Evolutionary conservation across 1,140 invertebrate genomes (phyloP).

Genomic region (Yoshiicerus persimilis): DNA sequence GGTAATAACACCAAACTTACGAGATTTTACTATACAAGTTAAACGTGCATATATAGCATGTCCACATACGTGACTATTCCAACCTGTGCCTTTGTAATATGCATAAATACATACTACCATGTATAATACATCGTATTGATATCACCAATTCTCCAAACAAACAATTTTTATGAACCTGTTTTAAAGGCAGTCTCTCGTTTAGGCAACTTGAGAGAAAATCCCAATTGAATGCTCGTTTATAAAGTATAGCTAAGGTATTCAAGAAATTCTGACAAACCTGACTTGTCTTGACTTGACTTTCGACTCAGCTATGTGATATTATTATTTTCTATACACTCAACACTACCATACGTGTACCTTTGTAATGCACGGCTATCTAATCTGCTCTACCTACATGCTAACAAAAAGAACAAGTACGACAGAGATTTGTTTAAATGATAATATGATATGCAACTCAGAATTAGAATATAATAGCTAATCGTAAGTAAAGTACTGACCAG

Average conservation of each 20-base stretch:
- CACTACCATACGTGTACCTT: background rate
- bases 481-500: background rate
- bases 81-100: too few relatives aligned
- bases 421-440: background rate
- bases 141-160: conserved; percentile 3
- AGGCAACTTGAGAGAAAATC: conserved; percentile 22
- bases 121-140: background rate
- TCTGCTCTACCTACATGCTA: background rate
- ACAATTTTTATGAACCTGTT: conserved; percentile 30
- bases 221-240: conserved; percentile 9
- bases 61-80: too few relatives aligned
- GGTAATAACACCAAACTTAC: too few relatives aligned
- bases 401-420: background rate
- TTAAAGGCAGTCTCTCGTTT: conserved; percentile 21
- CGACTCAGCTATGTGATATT: background rate
- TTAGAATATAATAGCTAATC: background rate
- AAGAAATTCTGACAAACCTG: conserved; percentile 1
- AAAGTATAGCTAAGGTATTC: background rate
- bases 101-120: background rate
- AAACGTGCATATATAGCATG: too few relatives aligned
- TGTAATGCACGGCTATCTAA: background rate
- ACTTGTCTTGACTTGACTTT: background rate
- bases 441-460: background rate
- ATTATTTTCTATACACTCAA: background rate
- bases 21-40: background rate